Percentiles rank a stretch among this genome's conserved stretches.
Conservation (phyloP, 2,113 vertebrate species). For the Dolichallabes microphthalmus region DNA sequence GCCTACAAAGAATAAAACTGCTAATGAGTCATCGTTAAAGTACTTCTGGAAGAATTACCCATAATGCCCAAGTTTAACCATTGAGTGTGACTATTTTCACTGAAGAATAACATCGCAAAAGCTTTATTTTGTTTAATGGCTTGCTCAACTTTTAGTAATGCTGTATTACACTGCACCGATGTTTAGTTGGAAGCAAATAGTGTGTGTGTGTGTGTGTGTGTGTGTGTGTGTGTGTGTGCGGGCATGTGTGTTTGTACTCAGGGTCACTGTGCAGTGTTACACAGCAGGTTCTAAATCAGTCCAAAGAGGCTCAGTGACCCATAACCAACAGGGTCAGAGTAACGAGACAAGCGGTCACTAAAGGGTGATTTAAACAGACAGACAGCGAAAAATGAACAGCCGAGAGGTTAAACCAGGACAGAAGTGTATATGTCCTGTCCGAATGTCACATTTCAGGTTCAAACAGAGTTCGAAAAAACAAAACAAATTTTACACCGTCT, state of each 20-base stretch:
- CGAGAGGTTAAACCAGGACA: background rate
- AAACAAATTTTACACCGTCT: too few relatives aligned
- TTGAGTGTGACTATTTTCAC: background rate
- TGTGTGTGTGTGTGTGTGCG: background rate
- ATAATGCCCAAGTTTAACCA: background rate
- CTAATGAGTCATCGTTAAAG: constrained; percentile 8
- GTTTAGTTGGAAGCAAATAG: too few relatives aligned
- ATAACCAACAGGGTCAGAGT: constrained; percentile 30
- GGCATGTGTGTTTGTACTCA: background rate
- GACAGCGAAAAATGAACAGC: background rate
- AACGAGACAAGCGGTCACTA: constrained; percentile 22
- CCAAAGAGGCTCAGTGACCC: constrained; percentile 17
- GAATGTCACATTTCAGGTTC: background rate
- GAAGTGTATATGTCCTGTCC: background rate
- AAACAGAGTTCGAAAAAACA: background rate
- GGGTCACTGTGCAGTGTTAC: background rate
- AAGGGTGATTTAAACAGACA: background rate
- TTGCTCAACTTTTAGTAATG: background rate
- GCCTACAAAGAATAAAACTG: background rate
- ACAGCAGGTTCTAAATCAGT: constrained; percentile 29
- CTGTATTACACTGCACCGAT: background rate
- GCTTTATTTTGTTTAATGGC: background rate
- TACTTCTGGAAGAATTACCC: constrained; percentile 23
- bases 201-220: constrained; percentile 8
- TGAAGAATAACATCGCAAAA: background rate